Base-by-base conservation (phyloP, 2,888 invertebrate species). In the Chrysotoxum bicinctum region DNA sequence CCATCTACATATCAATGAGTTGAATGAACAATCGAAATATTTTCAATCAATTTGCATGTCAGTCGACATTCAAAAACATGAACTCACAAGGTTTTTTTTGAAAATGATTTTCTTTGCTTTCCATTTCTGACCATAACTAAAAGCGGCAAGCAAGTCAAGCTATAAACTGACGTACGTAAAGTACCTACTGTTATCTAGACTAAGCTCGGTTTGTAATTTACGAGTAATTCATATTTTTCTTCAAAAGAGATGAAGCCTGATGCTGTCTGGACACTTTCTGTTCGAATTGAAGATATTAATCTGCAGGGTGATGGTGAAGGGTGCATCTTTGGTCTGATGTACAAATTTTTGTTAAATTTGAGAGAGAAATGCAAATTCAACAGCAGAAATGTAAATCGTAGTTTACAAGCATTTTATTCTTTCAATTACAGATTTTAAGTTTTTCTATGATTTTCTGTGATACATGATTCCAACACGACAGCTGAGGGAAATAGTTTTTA, bases 31-130 rank as follows among this genome's bases (percentile, higher is more conserved):
- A 69, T 52, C 21, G 50, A 69, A 60, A 69, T 77, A 60, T 77
- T 77, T 77, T 77, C 69, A 52, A 77, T 68, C 56, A 58, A 68
- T 75, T 75, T 68, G 58, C 75, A 75, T 75, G 68, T 75, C 66
- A 66, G 35, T 35, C 21, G 37, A 56, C 26, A 66, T 35, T 30
- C 32, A 45, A 7, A 40, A 16, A 26, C 35, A 58, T 21, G 66
- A 37, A 35, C 43, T 52, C 50, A 32, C 14, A 30, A 43, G 9
- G 43, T 16, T 30, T 54, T 30, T 10, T 16, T 54, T n/a, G 26
- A 3, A 35, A 35, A 56, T 32, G 9, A 16, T 32, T 74, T 64
- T 64, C 12, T 9, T 14, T 43, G 30, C 16, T 30, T 56, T 48
- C n/a, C 8, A 3, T 26, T 14, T 26, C 12, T 48, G 37, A 30